Evolutionary conservation across 2,888 invertebrate genomes (phyloP).

Genomic region (Theretra japonica): DNA sequence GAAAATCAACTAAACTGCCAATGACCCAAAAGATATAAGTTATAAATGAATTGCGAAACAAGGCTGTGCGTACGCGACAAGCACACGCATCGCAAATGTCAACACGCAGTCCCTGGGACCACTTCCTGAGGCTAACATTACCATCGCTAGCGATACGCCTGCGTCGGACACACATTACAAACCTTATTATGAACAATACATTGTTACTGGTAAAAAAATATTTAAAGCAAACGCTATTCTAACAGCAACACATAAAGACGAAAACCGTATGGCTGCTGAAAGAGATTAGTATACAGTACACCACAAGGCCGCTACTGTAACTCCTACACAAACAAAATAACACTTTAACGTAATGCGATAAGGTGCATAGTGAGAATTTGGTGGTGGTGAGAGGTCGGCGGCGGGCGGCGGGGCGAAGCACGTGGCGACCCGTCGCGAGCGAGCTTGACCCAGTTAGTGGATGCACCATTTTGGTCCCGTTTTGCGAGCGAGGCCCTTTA

Average conservation of each 20-base stretch:
- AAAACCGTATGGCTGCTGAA: slow-evolving; percentile 48
- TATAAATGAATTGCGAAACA: background rate
- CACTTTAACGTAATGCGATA: slow-evolving; percentile 45
- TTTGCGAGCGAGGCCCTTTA: slow-evolving; percentile 71
- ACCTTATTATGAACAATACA: slow-evolving; percentile 44
- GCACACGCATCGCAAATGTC: slow-evolving; percentile 12
- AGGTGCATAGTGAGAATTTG: slow-evolving; percentile 32
- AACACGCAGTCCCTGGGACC: slow-evolving; percentile 24
- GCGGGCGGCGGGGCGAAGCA: slow-evolving; percentile 59
- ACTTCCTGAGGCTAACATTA: slow-evolving; percentile 42
- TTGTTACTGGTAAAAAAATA: slow-evolving; percentile 40
- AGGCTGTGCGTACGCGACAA: slow-evolving; percentile 7
- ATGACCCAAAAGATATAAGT: background rate
- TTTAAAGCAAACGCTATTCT: background rate
- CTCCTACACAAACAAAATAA: slow-evolving; percentile 47
- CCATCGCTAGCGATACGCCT: slow-evolving; percentile 21
- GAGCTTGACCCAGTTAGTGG: slow-evolving; percentile 81
- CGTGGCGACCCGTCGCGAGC: slow-evolving; percentile 74
- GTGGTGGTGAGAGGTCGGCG: slow-evolving; percentile 33
- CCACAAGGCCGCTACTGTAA: slow-evolving; percentile 62
- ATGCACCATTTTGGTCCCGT: slow-evolving; percentile 80
- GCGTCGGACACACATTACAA: slow-evolving; percentile 27
- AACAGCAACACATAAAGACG: slow-evolving; percentile 9
- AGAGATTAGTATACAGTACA: slow-evolving; percentile 53
- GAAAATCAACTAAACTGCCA: background rate